phyloP scores from a whole-genome alignment of 2,797 vertebrate species.

The Gambusia yucatana region DNA sequence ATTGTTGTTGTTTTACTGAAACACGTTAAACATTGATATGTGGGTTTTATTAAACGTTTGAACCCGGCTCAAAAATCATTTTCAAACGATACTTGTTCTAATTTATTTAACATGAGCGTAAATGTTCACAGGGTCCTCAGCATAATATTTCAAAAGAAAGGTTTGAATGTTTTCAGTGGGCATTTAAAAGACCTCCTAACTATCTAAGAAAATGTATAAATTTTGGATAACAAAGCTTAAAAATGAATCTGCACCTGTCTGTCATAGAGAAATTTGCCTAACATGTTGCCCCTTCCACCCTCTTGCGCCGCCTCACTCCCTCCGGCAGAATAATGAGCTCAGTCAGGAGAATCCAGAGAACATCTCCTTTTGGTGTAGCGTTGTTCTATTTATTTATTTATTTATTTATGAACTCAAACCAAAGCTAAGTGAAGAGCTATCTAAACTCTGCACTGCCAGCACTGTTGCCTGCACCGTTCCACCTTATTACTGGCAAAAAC shows the following conservation, averaged over 20 bases:
- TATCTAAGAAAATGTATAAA: neutral
- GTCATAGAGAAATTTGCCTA: neutral
- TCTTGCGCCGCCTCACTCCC: no score
- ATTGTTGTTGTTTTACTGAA: no score
- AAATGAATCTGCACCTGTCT: neutral
- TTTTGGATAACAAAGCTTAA: neutral
- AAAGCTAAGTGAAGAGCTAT: slow-evolving; percentile 24
- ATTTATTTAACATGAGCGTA: neutral
- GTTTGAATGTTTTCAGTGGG: neutral
- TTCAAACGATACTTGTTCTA: neutral
- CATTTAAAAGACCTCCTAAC: neutral
- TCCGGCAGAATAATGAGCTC: neutral
- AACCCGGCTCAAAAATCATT: neutral
- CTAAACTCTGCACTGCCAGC: slow-evolving; percentile 2
- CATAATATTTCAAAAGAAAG: neutral
- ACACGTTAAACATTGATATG: neutral
- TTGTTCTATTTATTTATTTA: slow-evolving; percentile 9
- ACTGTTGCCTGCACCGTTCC: slow-evolving; percentile 10
- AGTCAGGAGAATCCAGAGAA: slow-evolving; percentile 4
- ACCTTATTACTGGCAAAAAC: slow-evolving; percentile 32
- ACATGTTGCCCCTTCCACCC: neutral
- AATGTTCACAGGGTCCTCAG: neutral
- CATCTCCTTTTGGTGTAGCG: neutral
- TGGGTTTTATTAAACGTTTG: neutral
- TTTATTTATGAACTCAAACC: slow-evolving; percentile 25